Conservation (phyloP, 2,888 invertebrate genomes). For the Sminthurinus aureus region DNA sequence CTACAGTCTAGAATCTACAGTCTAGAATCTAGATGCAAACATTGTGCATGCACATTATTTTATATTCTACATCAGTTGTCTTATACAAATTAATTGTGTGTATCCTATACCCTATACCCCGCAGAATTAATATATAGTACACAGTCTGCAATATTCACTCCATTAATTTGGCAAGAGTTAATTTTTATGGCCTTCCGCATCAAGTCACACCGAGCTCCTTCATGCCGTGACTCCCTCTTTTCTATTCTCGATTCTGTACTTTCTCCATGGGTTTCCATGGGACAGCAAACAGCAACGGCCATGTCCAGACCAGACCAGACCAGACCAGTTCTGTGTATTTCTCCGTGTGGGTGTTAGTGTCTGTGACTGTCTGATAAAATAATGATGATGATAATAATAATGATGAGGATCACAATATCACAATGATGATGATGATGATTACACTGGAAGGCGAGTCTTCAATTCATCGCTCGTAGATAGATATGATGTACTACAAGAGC, state of each 20-base stretch:
- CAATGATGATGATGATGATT: background rate
- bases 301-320: background rate
- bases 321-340: background rate
- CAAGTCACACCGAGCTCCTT: constrained; percentile 25
- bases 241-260: background rate
- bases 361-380: background rate
- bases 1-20: no score
- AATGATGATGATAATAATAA: background rate
- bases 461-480: background rate
- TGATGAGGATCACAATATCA: no score
- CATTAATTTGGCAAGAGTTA: constrained; percentile 54
- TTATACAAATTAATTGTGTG: no score
- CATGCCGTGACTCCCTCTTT: background rate
- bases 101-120: no score
- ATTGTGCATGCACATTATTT: constrained; percentile 9
- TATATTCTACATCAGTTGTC: no score
- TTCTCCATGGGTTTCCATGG: background rate
- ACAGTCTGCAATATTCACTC: constrained; percentile 38
- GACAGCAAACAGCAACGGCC: background rate
- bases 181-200: constrained; percentile 46
- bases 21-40: constrained; percentile 5
- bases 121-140: no score
- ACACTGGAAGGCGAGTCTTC: background rate
- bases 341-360: background rate
- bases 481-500: background rate